Base-by-base conservation (phyloP, 2,888 invertebrate genomes). In the Thelaira solivaga region DNA sequence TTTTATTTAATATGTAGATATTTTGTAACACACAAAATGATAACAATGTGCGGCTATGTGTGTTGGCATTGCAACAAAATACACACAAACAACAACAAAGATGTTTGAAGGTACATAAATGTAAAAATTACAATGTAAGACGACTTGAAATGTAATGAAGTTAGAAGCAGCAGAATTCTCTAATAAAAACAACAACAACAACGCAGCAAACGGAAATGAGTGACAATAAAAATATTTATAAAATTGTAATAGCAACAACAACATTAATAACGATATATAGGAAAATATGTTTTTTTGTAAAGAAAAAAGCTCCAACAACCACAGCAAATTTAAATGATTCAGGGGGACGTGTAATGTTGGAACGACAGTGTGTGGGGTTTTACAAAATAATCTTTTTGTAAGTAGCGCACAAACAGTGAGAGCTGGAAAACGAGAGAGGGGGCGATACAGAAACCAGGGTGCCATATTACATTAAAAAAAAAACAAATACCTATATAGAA, bases 141-240 rank as follows among this genome's bases (percentile, higher is more conserved):
- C 47, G 11, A 10, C 41, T n/a, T n/a, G n/a, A 47, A 43, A 43
- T 31, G 41, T 13, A 55, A 61, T 43, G 31, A 34, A n/a, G 20
- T 55, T n/a, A 61, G 10, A 67, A 61, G 20, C 53, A 51, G 36
- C 20, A 61, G 39, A n/a, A 22, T n/a, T 8, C 45, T 6, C 13
- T 11, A 45, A 55, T 26, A 29, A 18, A 34, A 26, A 31, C 22
- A 24, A 26, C 11, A 34, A 22, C 16, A 51, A 22, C 26, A 36
- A 62, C 49, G n/a, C n/a, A 29, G 61, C 47, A 55, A 68, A 62
- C 75, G 68, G 67, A 75, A 67, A 75, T 61, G 61, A 62, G 39
- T 67, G 73, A 73, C 73, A 59, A 65, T 77, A 73, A 73, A 73
- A 65, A 65, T 73, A 65, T 68, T 68, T 68, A 47, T 55, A 36